phyloP scores from a whole-genome alignment of 2,797 vertebrate species.

The Anabacerthia variegaticeps region DNA sequence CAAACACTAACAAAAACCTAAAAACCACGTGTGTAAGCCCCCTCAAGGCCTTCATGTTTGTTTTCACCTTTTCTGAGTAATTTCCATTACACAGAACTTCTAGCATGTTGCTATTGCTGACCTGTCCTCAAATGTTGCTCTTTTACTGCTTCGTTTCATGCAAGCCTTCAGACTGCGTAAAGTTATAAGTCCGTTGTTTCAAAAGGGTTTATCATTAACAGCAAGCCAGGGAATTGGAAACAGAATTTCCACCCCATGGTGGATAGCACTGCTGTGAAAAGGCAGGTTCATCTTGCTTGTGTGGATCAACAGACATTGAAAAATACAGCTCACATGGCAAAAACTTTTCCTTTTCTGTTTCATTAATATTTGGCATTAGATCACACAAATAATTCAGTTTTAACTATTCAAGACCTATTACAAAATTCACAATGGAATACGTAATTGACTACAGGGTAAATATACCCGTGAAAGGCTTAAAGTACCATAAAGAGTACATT shows the following conservation, averaged over 20 bases:
- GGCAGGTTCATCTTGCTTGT: background rate
- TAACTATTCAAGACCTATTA: background rate
- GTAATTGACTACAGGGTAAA: background rate
- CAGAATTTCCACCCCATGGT: background rate
- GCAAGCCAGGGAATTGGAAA: background rate
- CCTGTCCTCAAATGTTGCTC: background rate
- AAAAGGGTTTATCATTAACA: background rate
- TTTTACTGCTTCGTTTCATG: background rate
- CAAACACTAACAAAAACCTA: background rate
- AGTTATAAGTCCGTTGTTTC: background rate
- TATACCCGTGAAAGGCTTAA: background rate
- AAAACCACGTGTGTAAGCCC: background rate
- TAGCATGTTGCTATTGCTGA: background rate
- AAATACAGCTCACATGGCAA: background rate
- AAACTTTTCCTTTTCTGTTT: accelerated
- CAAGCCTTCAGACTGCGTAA: background rate
- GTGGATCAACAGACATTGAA: background rate
- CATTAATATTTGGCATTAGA: background rate
- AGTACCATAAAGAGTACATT: background rate
- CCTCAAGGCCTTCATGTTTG: background rate
- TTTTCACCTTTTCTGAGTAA: background rate
- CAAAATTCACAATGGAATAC: background rate
- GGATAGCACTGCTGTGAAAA: background rate
- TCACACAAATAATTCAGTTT: background rate
- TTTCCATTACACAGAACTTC: background rate